Evolutionary conservation across 2,113 vertebrate genomes (phyloP), one percentile per base, ranked within the genome.

Genomic region (Lathamus discolor): DNA sequence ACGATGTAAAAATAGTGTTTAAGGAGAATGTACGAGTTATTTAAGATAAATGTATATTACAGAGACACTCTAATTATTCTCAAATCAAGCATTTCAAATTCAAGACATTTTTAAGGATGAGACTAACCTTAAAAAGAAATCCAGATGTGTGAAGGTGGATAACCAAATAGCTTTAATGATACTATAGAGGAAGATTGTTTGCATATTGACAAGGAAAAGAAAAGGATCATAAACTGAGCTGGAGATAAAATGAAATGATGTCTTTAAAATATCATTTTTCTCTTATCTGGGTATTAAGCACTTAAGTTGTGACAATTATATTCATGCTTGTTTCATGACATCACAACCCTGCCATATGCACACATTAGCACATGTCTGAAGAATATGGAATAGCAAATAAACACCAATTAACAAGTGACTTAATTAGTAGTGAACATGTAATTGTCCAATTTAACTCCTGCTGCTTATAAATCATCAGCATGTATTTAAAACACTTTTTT

Each of bases 401-500:
- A 14, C 25, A 80, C 17, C 55, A 92, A 83, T 94, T 96, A 96
- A 77, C 41, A 46, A 83, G 28, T 83, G 48, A 73, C 22, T 83
- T 91, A 84, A 93, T 93, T 92, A 80, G 37, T 70, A 90, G 24
- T 75, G 72, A 91, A 79, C 69, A 69, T 14, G 3, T 57, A 95
- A 90, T 88, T 77, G 55, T 87, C 43, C 46, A 94, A 35, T 93
- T 90, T 70, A 86, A 83, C 48, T 91, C 68, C 68, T 86, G 46
- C 41, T 88, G 46, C 80, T 94, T 88, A 44, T 78, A 64, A 90
- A 94, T 81, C 10, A 70, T 70, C n/a, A 74, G n/a, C 93, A 83
- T 85, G 5, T 74, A 86, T 85, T 83, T 69, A 74, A 55, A 88
- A 70, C 7, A 39, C 6, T 14, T 1, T 37, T 90, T 90, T 93